A percentile compares a stretch with the other conserved stretches of the same genome.
phyloP scores from a whole-genome alignment of 2,888 invertebrate genomes.

The Calameuta pallipes region DNA sequence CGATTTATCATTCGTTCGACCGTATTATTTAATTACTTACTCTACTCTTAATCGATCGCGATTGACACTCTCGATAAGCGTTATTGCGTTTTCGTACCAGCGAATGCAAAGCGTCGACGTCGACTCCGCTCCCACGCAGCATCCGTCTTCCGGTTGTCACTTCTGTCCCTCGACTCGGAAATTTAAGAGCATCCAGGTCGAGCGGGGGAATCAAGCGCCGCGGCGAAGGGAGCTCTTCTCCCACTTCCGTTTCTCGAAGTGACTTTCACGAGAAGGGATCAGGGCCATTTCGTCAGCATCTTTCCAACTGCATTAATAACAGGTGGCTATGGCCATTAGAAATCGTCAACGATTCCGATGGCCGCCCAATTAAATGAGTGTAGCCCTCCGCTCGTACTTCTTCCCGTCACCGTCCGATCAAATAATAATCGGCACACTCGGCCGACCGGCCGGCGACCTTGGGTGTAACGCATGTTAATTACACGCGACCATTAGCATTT shows the following conservation, averaged over 20 bases:
- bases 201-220: too few species aligned
- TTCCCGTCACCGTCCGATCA: constrained; percentile 8
- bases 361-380: constrained; percentile 21
- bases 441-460: constrained; percentile 25
- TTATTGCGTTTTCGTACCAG: constrained; percentile 48
- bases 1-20: constrained; percentile 32
- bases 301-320: constrained; percentile 12
- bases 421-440: constrained; percentile 40
- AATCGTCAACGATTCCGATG: constrained; percentile 8
- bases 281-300: neutral
- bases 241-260: too few species aligned
- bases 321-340: constrained; percentile 15
- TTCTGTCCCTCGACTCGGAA: too few species aligned
- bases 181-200: too few species aligned
- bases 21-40: constrained; percentile 53
- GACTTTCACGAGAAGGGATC: constrained; percentile 2
- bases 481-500: constrained; percentile 53
- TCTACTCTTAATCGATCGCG: constrained; percentile 41
- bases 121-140: too few species aligned
- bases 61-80: constrained; percentile 38
- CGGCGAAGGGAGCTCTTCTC: too few species aligned
- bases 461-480: constrained; percentile 48
- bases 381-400: constrained; percentile 3
- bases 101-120: neutral
- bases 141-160: too few species aligned